phyloP scores from a whole-genome alignment of 2,797 vertebrate species.

The Oryzias sinensis region DNA sequence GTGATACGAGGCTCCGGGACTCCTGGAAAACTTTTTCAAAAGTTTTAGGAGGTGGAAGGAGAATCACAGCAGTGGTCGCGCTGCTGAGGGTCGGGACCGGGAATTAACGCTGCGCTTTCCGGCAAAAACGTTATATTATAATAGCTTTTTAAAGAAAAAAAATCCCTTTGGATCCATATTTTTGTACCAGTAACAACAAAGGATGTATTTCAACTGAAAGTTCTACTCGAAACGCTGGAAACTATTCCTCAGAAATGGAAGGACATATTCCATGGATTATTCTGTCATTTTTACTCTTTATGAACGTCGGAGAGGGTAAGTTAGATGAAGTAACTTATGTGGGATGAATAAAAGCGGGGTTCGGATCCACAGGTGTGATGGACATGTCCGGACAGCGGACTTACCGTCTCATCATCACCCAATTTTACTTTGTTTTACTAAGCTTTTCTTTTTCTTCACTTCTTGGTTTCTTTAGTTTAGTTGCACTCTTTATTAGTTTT shows the following conservation, averaged over 20 bases:
- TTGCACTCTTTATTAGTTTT: too few species aligned
- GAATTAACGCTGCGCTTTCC: conserved; percentile 53
- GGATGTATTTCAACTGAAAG: conserved; percentile 83
- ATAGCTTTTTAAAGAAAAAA: neutral
- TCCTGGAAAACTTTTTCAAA: conserved; percentile 74
- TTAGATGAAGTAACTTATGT: neutral
- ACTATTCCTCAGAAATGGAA: conserved; percentile 81
- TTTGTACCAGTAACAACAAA: conserved; percentile 71
- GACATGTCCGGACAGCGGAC: conserved; percentile 44
- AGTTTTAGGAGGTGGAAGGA: conserved; percentile 72
- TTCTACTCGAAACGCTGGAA: conserved; percentile 70
- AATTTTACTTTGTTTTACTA: neutral
- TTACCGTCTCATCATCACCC: too few species aligned
- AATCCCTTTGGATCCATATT: conserved; percentile 64
- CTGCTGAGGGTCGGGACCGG: conserved; percentile 73
- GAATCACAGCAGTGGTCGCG: conserved; percentile 73
- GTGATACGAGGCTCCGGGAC: conserved; percentile 65
- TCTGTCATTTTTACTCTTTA: conserved; percentile 72
- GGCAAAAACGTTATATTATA: conserved; percentile 10
- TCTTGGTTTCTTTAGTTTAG: neutral
- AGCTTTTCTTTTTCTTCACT: neutral
- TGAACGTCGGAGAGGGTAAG: conserved; percentile 75
- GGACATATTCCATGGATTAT: conserved; percentile 84
- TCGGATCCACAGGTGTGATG: conserved; percentile 2
- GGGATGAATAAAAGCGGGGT: neutral